Base-by-base conservation (phyloP, 1,140 invertebrate species). In the Trissolcus basalis region DNA sequence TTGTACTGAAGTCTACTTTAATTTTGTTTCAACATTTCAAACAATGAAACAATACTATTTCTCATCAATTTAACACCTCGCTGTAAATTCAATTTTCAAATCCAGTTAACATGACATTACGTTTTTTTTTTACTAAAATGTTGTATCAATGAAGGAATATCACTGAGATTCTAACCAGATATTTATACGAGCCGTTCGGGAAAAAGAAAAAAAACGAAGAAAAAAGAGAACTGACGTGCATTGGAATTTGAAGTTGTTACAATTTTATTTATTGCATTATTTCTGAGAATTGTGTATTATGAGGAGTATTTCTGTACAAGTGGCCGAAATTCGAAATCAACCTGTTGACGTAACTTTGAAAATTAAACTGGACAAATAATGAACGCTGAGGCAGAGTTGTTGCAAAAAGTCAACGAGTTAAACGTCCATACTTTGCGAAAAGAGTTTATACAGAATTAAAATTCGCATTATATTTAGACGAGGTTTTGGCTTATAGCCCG, bases 381-480 rank as follows among this genome's bases (percentile, higher is more conserved):
- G 19, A 27, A 6, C 19, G 9, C 36, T 39, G 36, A 39, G 9
- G 36, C n/a, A n/a, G 9, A 3, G 3, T 39, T 11, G 36, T 11
- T 39, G 9, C 9, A 39, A 39, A 39, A 39, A 39, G 36, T 39
- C 19, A 27, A 39, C 36, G n/a, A 75, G 41, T 51, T 54, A 39
- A 69, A 65, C 60, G 60, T 55, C 49, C 60, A 43, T 54, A 32
- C 54, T 41, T n/a, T 39, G 36, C 55, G 61, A 77, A 77, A 77
- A 70, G 65, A 60, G 68, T 47, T 53, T 58, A 60, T 48, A 43
- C 70, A 79, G 74, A 79, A 81, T 79, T 80, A 77, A 74, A 49
- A 77, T 77, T 58, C 51, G 75, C 67, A 60, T 81, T 84, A 85
- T 84, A 83, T 83, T 84, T 85, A 84, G 78, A 79, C 43, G 67